Conservation (phyloP, 2,113 vertebrate species). For the Australoheros scitulus region DNA sequence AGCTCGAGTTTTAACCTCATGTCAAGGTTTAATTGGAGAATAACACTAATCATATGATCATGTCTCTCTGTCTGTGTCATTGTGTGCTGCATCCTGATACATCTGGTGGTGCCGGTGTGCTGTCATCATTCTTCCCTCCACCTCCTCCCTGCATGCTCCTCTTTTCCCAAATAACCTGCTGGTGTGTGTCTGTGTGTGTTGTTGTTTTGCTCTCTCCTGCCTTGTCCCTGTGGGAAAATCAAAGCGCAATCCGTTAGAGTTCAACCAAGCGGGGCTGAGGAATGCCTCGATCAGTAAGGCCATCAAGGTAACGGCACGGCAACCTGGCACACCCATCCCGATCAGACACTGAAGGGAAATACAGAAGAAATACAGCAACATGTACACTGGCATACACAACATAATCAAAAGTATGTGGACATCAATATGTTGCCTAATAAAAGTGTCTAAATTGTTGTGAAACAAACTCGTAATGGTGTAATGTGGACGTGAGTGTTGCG, state of each 20-base stretch:
- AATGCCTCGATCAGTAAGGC: slow-evolving; percentile 91
- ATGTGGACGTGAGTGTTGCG: background rate
- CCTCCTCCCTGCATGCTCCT: slow-evolving; percentile 51
- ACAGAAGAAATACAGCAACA: background rate
- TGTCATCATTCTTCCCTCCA: slow-evolving; percentile 8
- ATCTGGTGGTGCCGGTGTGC: slow-evolving; percentile 15
- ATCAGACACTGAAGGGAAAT: slow-evolving; percentile 1
- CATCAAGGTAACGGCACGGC: slow-evolving; percentile 89
- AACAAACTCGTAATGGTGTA: background rate
- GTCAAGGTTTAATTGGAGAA: slow-evolving; percentile 15
- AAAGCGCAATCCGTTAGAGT: slow-evolving; percentile 97
- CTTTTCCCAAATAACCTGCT: slow-evolving; percentile 59
- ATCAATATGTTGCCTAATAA: background rate
- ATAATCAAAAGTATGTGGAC: slow-evolving; percentile 9
- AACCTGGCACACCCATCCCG: slow-evolving; percentile 24
- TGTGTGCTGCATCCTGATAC: slow-evolving; percentile 11
- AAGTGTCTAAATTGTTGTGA: background rate
- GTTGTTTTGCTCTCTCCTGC: slow-evolving; percentile 84
- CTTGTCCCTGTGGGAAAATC: slow-evolving; percentile 72
- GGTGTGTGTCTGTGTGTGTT: slow-evolving; percentile 55
- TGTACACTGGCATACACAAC: background rate
- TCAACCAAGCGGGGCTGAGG: slow-evolving; percentile 92
- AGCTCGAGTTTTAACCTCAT: slow-evolving; percentile 25
- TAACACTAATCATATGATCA: slow-evolving; percentile 63
- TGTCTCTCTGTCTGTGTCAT: slow-evolving; percentile 56